Percentiles rank a stretch among this genome's conserved stretches.
Evolutionary conservation across 2,113 vertebrate species (phyloP).

Genomic region (Laticauda laticaudata): DNA sequence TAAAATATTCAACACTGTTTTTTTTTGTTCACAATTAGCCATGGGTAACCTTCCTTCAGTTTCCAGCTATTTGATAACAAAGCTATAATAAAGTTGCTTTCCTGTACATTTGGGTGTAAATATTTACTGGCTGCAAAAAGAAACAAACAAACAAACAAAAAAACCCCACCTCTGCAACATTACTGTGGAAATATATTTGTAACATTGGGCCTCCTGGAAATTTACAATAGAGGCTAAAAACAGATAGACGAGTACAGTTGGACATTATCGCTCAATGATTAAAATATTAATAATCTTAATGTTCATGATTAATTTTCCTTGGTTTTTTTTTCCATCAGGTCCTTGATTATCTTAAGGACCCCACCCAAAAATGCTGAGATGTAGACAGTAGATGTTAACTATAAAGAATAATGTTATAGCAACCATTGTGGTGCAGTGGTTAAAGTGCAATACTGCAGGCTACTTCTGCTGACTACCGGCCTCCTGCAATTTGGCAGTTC

Average conservation of each 20-base stretch:
- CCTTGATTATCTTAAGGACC: background rate
- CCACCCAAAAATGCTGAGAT: background rate
- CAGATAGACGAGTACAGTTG: background rate
- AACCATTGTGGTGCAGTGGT: too few species aligned
- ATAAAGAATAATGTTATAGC: background rate
- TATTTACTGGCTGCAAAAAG: conserved; percentile 4
- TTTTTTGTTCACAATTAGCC: conserved; percentile 18
- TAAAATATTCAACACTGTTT: conserved; percentile 52
- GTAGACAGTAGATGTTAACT: background rate
- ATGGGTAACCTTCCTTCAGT: conserved; percentile 40
- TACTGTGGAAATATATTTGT: conserved; percentile 25
- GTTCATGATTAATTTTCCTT: background rate
- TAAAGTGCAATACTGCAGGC: too few species aligned
- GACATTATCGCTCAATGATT: background rate
- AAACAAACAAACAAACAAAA: background rate
- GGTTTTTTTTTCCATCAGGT: background rate
- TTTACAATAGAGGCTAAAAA: conserved; percentile 10
- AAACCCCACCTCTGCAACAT: conserved; percentile 24
- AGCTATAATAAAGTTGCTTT: conserved; percentile 31
- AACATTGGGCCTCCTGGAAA: conserved; percentile 2
- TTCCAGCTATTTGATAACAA: conserved; percentile 47
- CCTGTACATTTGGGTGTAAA: conserved; percentile 35
- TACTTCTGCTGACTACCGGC: too few species aligned
- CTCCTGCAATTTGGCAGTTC: too few species aligned
- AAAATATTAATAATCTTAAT: background rate